Conservation (phyloP, 2,888 invertebrate species). For the Clunio marinus region DNA sequence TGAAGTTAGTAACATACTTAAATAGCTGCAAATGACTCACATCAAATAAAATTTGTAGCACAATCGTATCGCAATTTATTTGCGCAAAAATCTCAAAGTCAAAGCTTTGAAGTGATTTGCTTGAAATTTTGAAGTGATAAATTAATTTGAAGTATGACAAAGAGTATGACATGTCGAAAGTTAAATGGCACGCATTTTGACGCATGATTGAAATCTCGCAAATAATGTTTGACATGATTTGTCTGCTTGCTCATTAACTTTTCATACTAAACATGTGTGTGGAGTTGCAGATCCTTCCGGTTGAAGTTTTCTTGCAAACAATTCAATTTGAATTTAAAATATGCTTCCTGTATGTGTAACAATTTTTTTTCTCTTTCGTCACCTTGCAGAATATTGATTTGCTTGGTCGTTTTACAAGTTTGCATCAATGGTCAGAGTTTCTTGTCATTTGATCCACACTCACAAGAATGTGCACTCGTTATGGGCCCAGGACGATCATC, state of each 20-base stretch:
- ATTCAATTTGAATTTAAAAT: slow-evolving; percentile 7
- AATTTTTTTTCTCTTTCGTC: not conserved
- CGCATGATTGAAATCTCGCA: not conserved
- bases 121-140: too few species aligned
- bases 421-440: not conserved
- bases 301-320: not conserved
- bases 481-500: slow-evolving; percentile 76
- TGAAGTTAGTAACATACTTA: not conserved
- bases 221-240: slow-evolving; percentile 10
- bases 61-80: too few species aligned
- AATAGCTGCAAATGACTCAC: not conserved
- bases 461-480: slow-evolving; percentile 71
- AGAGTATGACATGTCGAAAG: not conserved
- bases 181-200: not conserved
- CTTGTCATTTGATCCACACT: slow-evolving; percentile 43
- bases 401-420: not conserved
- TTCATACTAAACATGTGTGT: not conserved
- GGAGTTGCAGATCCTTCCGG: not conserved
- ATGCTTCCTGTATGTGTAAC: not conserved
- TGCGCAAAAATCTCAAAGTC: too few species aligned
- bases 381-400: slow-evolving; percentile 23
- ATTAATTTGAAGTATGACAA: too few species aligned
- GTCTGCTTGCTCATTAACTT: slow-evolving; percentile 4
- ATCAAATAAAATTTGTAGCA: too few species aligned
- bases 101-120: too few species aligned